These are phyloP conservation scores for Zalophus californianus DNA, from an alignment of 2,797 vertebrate genomes.

Conservation along the genomic window DNA sequence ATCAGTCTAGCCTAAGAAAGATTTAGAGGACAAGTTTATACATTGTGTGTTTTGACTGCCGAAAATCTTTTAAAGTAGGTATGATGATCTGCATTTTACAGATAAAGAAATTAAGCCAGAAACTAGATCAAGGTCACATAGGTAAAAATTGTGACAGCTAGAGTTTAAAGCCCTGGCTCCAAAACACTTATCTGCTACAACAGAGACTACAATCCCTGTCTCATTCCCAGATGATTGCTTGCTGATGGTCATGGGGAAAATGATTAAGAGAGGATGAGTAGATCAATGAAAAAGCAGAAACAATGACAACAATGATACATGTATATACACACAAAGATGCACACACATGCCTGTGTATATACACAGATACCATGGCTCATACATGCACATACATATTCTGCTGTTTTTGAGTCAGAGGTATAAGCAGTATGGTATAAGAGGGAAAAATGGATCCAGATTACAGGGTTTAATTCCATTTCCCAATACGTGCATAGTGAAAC, in stretches of 20 bases:
- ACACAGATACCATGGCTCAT: background rate
- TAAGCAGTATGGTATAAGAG: background rate
- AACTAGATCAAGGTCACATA: background rate
- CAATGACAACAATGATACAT: background rate
- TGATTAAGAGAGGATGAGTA: background rate
- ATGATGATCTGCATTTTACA: background rate
- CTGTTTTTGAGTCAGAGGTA: background rate
- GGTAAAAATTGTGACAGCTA: background rate
- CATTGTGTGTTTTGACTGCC: background rate
- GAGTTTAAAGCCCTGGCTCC: background rate
- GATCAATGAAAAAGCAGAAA: background rate
- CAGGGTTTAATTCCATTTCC: background rate
- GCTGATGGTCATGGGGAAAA: background rate
- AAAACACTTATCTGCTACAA: background rate
- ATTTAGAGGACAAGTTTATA: background rate
- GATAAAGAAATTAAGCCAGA: background rate
- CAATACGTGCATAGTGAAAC: background rate
- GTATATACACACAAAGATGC: background rate
- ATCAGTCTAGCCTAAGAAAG: background rate
- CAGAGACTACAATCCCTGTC: background rate
- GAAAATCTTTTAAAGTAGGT: background rate
- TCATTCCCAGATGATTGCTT: background rate
- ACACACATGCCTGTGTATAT: accelerated
- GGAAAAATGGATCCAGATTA: background rate
- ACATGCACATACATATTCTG: background rate